phyloP scores from a whole-genome alignment of 2,113 vertebrate species.

The Pristiophorus japonicus region DNA sequence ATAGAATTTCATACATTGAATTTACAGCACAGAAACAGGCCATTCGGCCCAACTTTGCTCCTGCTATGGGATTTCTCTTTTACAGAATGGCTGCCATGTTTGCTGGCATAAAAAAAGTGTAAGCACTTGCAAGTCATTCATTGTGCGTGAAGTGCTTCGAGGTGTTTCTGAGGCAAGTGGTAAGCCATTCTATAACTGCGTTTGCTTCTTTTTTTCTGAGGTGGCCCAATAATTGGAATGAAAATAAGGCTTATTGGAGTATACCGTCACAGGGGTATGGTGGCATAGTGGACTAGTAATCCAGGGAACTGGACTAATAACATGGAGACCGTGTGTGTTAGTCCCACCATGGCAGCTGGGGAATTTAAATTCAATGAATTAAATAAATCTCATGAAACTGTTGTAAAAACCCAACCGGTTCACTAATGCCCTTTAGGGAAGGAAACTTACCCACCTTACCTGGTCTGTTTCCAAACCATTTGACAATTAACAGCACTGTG shows the following conservation, averaged over 20 bases:
- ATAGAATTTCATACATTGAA: not conserved
- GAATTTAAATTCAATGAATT: too few relatives aligned
- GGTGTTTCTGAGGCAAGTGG: not conserved
- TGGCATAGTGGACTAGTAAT: too few relatives aligned
- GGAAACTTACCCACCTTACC: too few relatives aligned
- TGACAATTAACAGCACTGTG: too few relatives aligned
- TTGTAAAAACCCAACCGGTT: too few relatives aligned
- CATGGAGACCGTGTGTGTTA: too few relatives aligned
- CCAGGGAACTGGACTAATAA: too few relatives aligned
- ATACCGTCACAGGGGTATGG: not conserved
- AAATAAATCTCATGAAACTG: too few relatives aligned
- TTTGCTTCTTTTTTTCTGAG: not conserved
- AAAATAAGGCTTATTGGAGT: not conserved
- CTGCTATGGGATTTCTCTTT: not conserved
- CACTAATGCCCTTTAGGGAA: too few relatives aligned
- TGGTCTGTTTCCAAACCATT: too few relatives aligned
- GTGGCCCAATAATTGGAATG: not conserved
- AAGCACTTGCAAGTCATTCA: not conserved
- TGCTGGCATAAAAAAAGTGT: not conserved
- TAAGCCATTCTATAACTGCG: not conserved
- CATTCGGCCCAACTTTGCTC: not conserved
- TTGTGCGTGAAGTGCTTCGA: not conserved
- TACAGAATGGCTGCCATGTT: not conserved
- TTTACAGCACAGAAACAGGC: not conserved
- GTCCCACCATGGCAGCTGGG: too few relatives aligned